Evolutionary conservation across 2,888 invertebrate species (phyloP).

Genomic region (Holacanthella duospinosa): DNA sequence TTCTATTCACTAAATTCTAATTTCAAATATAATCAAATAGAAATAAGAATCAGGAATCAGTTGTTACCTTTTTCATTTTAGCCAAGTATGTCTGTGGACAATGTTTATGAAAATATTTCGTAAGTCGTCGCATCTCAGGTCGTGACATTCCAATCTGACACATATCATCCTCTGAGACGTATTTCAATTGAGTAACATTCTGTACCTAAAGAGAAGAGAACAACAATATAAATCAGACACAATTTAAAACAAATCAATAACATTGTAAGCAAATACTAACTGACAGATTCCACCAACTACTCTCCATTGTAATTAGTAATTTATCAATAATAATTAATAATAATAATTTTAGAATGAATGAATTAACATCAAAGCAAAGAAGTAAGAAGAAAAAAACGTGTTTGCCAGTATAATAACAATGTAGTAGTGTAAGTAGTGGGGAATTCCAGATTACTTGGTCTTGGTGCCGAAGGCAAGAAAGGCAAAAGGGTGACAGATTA

Average conservation of each 20-base stretch:
- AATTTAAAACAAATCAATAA: too few species aligned
- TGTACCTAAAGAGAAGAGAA: constrained; percentile 47
- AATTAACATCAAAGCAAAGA: too few species aligned
- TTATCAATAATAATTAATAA: neutral
- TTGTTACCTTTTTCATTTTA: constrained; percentile 66
- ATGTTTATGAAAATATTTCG: constrained; percentile 86
- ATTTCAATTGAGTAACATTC: constrained; percentile 80
- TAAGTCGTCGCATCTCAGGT: constrained; percentile 86
- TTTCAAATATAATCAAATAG: neutral
- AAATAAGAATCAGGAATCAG: neutral
- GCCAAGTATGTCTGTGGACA: constrained; percentile 86
- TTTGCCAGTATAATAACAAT: too few species aligned
- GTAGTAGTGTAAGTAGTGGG: too few species aligned
- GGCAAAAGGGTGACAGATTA: too few species aligned
- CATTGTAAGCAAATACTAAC: too few species aligned
- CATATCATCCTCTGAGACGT: constrained; percentile 86
- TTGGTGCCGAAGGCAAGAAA: too few species aligned
- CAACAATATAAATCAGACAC: neutral
- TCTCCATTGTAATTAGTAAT: neutral
- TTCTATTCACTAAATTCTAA: neutral
- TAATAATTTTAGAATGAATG: too few species aligned
- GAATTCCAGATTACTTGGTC: too few species aligned
- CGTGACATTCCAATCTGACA: constrained; percentile 82
- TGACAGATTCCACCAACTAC: too few species aligned
- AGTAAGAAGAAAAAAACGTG: too few species aligned